Conservation (phyloP, 2,113 vertebrate species). For the Paraplagusia blochii region DNA sequence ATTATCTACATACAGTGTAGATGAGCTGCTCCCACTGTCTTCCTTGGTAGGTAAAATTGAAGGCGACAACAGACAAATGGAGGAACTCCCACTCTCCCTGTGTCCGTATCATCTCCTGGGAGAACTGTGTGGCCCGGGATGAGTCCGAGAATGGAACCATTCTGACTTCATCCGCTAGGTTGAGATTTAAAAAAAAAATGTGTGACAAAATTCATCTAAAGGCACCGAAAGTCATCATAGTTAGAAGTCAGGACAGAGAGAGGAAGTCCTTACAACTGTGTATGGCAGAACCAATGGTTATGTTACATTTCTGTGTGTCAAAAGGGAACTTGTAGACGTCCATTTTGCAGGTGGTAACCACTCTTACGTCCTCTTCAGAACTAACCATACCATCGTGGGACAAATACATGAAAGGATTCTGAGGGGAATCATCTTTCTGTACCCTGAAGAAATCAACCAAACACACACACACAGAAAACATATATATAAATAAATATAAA, state of each 20-base stretch:
- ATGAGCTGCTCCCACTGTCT: conserved; percentile 41
- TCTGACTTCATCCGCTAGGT: conserved; percentile 40
- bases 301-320: conserved; percentile 66
- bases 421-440: conserved; percentile 48
- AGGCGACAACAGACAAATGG: conserved; percentile 31
- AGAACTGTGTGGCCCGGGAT: conserved; percentile 58
- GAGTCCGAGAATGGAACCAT: conserved; percentile 59
- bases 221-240: neutral
- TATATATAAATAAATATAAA: too few relatives aligned
- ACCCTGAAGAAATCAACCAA: conserved; percentile 43
- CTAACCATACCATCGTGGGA: conserved; percentile 22
- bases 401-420: conserved; percentile 35
- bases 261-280: conserved; percentile 39
- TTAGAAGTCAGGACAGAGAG: neutral
- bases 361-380: conserved; percentile 43
- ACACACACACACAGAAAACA: neutral
- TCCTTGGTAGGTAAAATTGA: neutral
- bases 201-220: neutral
- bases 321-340: conserved; percentile 73
- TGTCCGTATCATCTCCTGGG: conserved; percentile 38
- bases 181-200: neutral
- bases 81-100: conserved; percentile 73
- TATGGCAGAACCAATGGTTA: conserved; percentile 46
- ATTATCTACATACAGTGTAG: conserved; percentile 48
- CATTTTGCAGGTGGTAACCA: conserved; percentile 67